Base-by-base conservation (phyloP, 2,888 invertebrate genomes). In the Orthosia gothica region DNA sequence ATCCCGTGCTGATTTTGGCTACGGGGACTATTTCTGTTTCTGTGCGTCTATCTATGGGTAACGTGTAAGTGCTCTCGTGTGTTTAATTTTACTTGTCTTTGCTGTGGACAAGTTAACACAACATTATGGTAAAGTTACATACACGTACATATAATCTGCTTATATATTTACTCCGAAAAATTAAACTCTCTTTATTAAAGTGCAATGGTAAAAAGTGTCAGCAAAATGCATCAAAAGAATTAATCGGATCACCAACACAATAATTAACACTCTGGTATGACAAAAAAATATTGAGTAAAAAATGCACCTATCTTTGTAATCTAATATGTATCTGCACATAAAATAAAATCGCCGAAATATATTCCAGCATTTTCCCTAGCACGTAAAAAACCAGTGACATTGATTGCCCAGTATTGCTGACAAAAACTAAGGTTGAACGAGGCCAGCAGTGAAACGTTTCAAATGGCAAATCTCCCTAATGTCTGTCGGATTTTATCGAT, bases 401-500 rank as follows among this genome's bases (percentile, higher is more conserved):
- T 71, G 69, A 83, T 64, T 45, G 45, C 18, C 23, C 57, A 49
- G 49, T 70, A 63, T 69, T 66, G 57, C 74, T 72, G 64, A 76
- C 70, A 61, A 84, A 84, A 76, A 68, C 70, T 47, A 58, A 58
- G 55, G 13, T 63, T 1, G 40, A 40, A 57, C 40, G 13, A 55
- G 68, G 45, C 76, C 50, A 55, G 70, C 72, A 59, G 57, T 72
- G 71, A 62, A 69, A 76, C 47, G 26, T 55, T 68, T 45, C 52
- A 50, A 47, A 15, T 18, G 62, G 55, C 59, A 76, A 76, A 84
- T 81, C 58, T 57, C 23, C 26, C 12, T 67, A 63, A 70, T 73
- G 47, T 72, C 55, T 54, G 12, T 12, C 69, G 61, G 62, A 73
- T 81, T 86, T 81, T 77, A 84, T 78, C 67, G 74, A 54, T 58